Evolutionary conservation across 2,113 vertebrate species (phyloP).

Genomic region (Xiphorhynchus elegans): DNA sequence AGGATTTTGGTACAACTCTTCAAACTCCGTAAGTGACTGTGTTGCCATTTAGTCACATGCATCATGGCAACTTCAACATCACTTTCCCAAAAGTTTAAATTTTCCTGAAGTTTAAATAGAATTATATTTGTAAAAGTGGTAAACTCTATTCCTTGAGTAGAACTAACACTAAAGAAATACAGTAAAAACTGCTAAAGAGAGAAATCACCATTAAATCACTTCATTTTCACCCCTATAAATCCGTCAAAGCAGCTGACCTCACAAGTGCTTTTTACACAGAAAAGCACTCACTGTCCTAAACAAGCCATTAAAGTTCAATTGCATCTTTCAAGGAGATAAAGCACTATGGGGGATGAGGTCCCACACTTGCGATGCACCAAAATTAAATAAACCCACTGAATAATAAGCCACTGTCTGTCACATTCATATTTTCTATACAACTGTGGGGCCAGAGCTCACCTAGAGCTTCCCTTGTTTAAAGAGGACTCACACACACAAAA

Average conservation of each 20-base stretch:
- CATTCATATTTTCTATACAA: not conserved
- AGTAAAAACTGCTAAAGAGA: not conserved
- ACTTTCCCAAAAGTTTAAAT: not conserved
- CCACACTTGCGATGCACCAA: not conserved
- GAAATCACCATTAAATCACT: not conserved
- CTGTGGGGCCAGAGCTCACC: not conserved
- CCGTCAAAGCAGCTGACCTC: not conserved
- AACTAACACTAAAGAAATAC: not conserved
- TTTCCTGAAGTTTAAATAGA: not conserved
- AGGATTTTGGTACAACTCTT: not conserved
- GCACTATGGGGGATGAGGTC: not conserved
- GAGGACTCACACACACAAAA: not conserved
- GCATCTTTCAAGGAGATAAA: constrained; percentile 9
- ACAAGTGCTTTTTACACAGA: not conserved
- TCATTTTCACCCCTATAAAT: not conserved
- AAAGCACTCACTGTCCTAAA: not conserved
- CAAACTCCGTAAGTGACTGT: not conserved
- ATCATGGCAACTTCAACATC: not conserved
- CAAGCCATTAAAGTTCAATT: not conserved
- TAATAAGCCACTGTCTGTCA: not conserved
- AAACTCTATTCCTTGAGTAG: not conserved
- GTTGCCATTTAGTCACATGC: not conserved
- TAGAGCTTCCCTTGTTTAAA: not conserved
- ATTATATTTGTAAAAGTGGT: not conserved
- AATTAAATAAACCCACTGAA: not conserved